Conservation (phyloP, 2,113 vertebrate genomes). For the Tonatia bakeri region DNA sequence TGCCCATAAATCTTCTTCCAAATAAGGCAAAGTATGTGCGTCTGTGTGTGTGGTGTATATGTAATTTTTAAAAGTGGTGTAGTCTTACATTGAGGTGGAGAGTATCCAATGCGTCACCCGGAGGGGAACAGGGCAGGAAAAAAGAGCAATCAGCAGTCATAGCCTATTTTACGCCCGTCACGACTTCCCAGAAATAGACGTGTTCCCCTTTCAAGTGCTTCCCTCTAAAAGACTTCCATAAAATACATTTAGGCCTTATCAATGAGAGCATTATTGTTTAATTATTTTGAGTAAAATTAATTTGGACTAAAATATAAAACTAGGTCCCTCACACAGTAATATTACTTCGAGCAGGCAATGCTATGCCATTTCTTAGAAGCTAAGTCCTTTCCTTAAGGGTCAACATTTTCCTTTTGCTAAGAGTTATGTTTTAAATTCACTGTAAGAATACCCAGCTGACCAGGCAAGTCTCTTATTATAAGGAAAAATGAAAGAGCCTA, state of each 20-base stretch:
- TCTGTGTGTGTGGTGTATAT: no score
- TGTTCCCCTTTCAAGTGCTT: not conserved
- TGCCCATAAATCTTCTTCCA: not conserved
- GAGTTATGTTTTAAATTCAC: constrained; percentile 12
- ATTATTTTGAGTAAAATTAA: constrained; percentile 38
- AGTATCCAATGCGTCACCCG: not conserved
- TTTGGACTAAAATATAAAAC: constrained; percentile 12
- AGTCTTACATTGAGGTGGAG: not conserved
- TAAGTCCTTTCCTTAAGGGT: not conserved
- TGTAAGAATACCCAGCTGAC: not conserved
- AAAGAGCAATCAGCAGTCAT: not conserved
- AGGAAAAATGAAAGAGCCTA: not conserved
- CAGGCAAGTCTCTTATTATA: not conserved
- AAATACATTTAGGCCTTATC: not conserved
- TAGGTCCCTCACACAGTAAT: not conserved
- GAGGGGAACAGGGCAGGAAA: not conserved
- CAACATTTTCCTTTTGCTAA: not conserved
- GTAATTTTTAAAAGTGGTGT: not conserved
- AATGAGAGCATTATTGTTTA: not conserved
- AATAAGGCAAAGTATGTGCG: not conserved
- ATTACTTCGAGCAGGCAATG: not conserved
- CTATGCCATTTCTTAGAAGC: not conserved
- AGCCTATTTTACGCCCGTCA: not conserved
- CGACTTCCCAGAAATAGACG: not conserved
- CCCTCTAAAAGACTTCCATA: not conserved